Base-by-base conservation (phyloP, 2,888 invertebrate species). In the Nomada ruficornis region DNA sequence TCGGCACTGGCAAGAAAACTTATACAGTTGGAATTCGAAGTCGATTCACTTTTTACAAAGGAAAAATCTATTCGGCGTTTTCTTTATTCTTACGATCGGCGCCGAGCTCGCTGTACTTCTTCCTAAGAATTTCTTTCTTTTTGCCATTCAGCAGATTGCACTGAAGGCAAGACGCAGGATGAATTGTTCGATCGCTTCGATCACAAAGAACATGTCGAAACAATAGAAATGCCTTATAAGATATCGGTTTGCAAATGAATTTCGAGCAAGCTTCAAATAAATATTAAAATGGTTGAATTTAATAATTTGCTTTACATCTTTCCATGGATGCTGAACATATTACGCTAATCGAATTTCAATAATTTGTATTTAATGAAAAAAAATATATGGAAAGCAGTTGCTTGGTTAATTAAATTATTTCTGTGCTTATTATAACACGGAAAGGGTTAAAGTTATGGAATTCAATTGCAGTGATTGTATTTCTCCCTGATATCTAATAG, bases 101-200 rank as follows among this genome's bases (percentile, higher is more conserved):
- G 1, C 20, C 20, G 29, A 18, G 47, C 15, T 65, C 20, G 15
- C 26, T 44, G 23, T 18, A 15, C 26, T 15, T 47, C 20, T 23
- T 36, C n/a, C 59, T 3, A 23, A 15, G 64, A 74, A 65, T 42
- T 36, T 54, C 47, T 20, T 62, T 67, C 50, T 20, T 50, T 52
- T 52, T 59, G n/a, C 69, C 60, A 60, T 71, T 80, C 80, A 55
- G 20, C 36, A 55, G 65, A 71, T 64, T 71, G 54, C 13, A 20
- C 18, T 10, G 11, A 65, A 62, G 65, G 26, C 60, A 65, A 47
- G 29, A 67, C 26, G 47, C 18, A 9, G 36, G 42, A 60, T 52
- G 55, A 55, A 71, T 80, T 42, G 71, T 60, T 20, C 71, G 79
- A 77, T 71, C 76, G 55, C 26, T 0, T 15, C 11, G 55, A 64